phyloP scores from a whole-genome alignment of 2,113 vertebrate genomes.

The Callospermophilus lateralis region DNA sequence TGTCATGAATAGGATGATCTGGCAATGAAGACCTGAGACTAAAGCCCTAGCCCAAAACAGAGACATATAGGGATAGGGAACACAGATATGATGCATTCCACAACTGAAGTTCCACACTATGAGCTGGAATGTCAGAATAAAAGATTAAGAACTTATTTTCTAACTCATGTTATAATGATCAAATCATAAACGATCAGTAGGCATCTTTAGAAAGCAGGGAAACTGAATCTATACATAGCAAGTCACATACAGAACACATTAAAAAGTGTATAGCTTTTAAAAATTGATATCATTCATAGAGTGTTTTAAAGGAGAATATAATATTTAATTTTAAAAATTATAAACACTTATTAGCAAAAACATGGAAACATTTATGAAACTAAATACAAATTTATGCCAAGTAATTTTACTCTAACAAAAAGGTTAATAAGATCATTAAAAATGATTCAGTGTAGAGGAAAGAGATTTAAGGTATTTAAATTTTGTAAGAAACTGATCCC shows the following conservation, averaged over 20 bases:
- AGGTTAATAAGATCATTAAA: neutral
- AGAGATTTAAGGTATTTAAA: neutral
- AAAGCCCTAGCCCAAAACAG: conserved; percentile 19
- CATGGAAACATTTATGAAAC: neutral
- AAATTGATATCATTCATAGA: neutral
- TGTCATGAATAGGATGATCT: neutral
- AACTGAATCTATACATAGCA: neutral
- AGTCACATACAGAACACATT: neutral
- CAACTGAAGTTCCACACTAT: neutral
- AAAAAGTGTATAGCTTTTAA: neutral
- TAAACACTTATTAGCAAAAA: conserved; percentile 13
- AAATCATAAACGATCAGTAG: neutral
- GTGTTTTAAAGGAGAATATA: neutral
- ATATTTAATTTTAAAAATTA: neutral
- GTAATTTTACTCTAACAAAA: neutral
- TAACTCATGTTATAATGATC: neutral
- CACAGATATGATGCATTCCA: neutral
- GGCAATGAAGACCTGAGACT: neutral
- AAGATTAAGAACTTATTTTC: neutral
- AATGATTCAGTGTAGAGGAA: neutral
- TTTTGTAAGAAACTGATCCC: neutral
- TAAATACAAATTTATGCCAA: neutral
- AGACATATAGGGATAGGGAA: neutral
- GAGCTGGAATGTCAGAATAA: neutral
- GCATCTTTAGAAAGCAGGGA: neutral